Conservation (phyloP, 2,888 invertebrate genomes). For the Eupithecia dodoneata region DNA sequence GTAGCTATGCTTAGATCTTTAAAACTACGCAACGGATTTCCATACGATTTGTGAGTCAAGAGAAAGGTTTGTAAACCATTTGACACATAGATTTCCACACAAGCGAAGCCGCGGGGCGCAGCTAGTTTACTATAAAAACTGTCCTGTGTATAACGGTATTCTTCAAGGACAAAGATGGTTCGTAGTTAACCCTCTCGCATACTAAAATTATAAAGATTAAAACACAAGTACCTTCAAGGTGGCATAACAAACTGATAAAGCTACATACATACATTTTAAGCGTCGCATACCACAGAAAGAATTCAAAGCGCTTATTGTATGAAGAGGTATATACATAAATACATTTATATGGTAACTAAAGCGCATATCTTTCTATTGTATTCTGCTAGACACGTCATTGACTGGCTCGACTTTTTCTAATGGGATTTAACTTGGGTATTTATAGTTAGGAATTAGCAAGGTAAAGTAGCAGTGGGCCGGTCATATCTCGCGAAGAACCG, state of each 20-base stretch:
- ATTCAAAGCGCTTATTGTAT: conserved; percentile 44
- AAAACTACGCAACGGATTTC: too few species aligned
- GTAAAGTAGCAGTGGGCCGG: too few species aligned
- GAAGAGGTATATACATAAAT: conserved; percentile 37
- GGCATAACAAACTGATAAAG: conserved; percentile 1
- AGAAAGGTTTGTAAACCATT: too few species aligned
- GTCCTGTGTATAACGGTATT: not conserved
- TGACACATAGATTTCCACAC: too few species aligned
- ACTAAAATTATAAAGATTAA: not conserved
- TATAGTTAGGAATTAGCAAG: too few species aligned
- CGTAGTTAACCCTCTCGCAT: not conserved
- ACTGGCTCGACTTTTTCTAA: not conserved
- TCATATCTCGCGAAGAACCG: too few species aligned
- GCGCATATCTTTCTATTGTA: conserved; percentile 29
- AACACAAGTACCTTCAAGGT: not conserved
- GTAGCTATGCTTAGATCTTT: too few species aligned
- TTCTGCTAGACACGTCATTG: conserved; percentile 18
- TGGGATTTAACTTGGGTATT: not conserved
- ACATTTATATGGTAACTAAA: conserved; percentile 32
- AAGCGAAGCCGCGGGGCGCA: too few species aligned
- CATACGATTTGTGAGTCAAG: too few species aligned
- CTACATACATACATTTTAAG: not conserved
- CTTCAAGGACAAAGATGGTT: not conserved
- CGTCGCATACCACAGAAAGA: conserved; percentile 29
- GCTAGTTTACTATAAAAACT: not conserved